phyloP scores from a whole-genome alignment of 2,113 vertebrate species.

The Chlorodrepanis virens region DNA sequence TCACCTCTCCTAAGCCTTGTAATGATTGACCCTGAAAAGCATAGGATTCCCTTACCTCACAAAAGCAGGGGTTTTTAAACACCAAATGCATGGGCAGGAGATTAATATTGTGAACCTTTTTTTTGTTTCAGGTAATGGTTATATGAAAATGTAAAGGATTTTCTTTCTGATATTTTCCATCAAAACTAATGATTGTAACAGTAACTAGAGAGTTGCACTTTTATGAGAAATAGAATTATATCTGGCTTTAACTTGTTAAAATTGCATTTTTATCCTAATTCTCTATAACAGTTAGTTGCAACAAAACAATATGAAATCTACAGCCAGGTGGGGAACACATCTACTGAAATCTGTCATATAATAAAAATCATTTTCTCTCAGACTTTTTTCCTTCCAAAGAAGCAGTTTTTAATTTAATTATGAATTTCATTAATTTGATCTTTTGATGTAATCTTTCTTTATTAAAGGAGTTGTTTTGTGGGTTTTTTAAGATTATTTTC shows the following conservation, averaged over 20 bases:
- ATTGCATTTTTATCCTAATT: background rate
- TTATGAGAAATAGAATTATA: background rate
- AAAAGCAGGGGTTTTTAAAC: background rate
- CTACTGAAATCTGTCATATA: background rate
- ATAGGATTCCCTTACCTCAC: background rate
- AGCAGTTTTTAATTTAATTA: background rate
- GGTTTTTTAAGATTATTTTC: background rate
- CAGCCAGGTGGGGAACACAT: background rate
- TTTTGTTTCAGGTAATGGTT: background rate
- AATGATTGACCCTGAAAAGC: background rate
- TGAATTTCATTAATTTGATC: background rate
- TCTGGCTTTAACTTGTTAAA: background rate
- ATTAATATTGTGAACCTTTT: background rate
- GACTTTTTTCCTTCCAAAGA: background rate
- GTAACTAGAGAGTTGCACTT: background rate
- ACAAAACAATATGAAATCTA: background rate
- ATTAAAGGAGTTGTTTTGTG: background rate
- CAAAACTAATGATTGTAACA: background rate
- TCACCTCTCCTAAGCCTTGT: background rate
- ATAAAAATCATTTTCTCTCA: background rate
- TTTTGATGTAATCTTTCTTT: background rate
- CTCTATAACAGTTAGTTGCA: background rate
- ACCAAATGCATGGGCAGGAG: background rate
- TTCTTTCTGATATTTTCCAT: background rate
- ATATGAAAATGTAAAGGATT: background rate